Conservation (phyloP, 1,140 invertebrate species). For the Drosophila yakuba region DNA sequence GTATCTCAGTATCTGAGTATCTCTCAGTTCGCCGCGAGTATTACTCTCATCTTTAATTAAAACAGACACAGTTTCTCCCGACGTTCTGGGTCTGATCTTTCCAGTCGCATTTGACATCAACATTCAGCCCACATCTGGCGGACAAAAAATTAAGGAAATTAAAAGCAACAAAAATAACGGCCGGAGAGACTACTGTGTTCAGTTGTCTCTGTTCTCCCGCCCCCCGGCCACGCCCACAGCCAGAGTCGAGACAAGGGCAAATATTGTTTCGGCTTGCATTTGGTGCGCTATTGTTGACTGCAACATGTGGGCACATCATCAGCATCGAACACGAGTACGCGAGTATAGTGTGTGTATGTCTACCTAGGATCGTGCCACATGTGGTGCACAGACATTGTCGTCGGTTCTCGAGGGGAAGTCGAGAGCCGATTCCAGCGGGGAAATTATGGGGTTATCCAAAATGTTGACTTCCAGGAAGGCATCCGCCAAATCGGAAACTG, state of each 20-base stretch:
- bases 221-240: conserved; percentile 27
- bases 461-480: conserved; percentile 34
- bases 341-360: not conserved
- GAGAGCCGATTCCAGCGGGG: conserved; percentile 16
- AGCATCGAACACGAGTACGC: conserved; percentile 5
- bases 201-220: conserved; percentile 39
- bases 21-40: conserved; percentile 8
- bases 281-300: conserved; percentile 72
- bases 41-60: conserved; percentile 64
- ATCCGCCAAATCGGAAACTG: conserved; percentile 32
- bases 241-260: conserved; percentile 74
- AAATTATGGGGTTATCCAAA: conserved; percentile 36
- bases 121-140: conserved; percentile 72
- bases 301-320: conserved; percentile 70
- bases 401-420: conserved; percentile 23
- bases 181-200: conserved; percentile 11
- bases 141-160: conserved; percentile 77
- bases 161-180: conserved; percentile 58
- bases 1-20: conserved; percentile 7
- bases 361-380: conserved; percentile 74
- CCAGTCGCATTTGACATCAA: conserved; percentile 52
- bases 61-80: conserved; percentile 72
- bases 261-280: conserved; percentile 77
- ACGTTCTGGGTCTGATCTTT: conserved; percentile 48
- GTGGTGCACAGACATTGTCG: conserved; percentile 65